phyloP scores from a whole-genome alignment of 1,140 invertebrate species.

The Cyrtorhinus lividipennis region DNA sequence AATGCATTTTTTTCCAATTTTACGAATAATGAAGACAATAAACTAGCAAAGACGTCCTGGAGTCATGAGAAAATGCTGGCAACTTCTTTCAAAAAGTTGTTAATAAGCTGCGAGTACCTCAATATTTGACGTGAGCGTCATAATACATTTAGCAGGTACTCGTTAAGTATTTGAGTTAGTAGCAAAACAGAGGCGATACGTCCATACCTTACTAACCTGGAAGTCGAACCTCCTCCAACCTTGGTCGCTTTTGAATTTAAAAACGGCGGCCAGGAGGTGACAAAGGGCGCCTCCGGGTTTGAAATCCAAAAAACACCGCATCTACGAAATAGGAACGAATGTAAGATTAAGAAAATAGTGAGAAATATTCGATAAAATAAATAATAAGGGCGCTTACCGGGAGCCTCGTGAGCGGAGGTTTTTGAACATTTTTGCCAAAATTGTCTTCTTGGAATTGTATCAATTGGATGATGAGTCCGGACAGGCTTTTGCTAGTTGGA shows the following conservation, averaged over 20 bases:
- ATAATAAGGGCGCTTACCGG: conserved; percentile 46
- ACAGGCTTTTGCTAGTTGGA: conserved; percentile 79
- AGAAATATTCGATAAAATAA: conserved; percentile 6
- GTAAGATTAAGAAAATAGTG: neutral
- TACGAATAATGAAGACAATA: too few species aligned
- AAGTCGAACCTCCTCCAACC: conserved; percentile 87
- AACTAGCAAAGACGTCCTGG: too few species aligned
- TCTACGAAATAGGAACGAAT: conserved; percentile 38
- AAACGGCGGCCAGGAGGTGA: conserved; percentile 83
- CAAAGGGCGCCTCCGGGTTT: conserved; percentile 83
- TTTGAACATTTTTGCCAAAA: conserved; percentile 81
- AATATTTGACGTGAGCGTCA: too few species aligned
- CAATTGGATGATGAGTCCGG: conserved; percentile 69
- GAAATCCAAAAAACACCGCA: conserved; percentile 89
- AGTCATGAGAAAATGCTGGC: too few species aligned
- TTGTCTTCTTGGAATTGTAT: conserved; percentile 94
- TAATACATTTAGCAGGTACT: too few species aligned
- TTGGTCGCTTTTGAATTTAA: conserved; percentile 90
- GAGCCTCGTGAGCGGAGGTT: conserved; percentile 66
- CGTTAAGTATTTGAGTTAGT: conserved; percentile 18
- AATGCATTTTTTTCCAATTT: too few species aligned
- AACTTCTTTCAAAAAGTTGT: too few species aligned
- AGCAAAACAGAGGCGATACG: conserved; percentile 18
- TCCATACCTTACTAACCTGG: conserved; percentile 59
- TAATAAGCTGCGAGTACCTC: too few species aligned